phyloP scores from a whole-genome alignment of 2,797 vertebrate species.

The Oreortyx pictus region DNA sequence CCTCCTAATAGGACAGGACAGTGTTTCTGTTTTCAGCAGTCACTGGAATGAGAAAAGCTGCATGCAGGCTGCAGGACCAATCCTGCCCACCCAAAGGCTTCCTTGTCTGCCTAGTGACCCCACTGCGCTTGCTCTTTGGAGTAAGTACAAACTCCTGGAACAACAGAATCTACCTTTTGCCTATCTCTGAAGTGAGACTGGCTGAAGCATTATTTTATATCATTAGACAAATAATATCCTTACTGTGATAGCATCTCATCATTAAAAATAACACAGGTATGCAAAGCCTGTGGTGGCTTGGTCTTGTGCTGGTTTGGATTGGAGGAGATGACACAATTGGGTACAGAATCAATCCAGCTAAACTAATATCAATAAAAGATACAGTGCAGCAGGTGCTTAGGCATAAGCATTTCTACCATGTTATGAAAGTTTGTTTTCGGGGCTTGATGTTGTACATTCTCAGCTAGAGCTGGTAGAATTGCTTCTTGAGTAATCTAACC shows the following conservation, averaged over 20 bases:
- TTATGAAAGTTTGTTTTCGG: neutral
- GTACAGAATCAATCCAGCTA: neutral
- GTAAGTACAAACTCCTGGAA: neutral
- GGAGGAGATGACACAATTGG: neutral
- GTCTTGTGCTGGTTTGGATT: neutral
- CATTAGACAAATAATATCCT: neutral
- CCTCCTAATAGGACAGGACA: neutral
- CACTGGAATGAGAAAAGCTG: neutral
- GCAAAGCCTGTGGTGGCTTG: neutral
- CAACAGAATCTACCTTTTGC: neutral
- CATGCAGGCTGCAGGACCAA: neutral
- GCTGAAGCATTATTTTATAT: neutral
- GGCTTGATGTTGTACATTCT: neutral
- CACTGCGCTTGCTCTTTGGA: neutral
- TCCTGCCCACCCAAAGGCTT: neutral
- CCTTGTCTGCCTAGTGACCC: neutral
- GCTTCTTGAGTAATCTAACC: neutral
- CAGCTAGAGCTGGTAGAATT: neutral
- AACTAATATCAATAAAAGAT: neutral
- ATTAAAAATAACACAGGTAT: neutral
- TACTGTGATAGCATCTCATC: neutral
- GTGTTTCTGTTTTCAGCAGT: neutral
- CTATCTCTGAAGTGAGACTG: neutral
- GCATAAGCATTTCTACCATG: neutral
- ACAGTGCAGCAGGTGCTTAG: neutral